Conservation (phyloP, 37 sponge, comb jelly and placozoan species). For the Geodia barretti region DNA sequence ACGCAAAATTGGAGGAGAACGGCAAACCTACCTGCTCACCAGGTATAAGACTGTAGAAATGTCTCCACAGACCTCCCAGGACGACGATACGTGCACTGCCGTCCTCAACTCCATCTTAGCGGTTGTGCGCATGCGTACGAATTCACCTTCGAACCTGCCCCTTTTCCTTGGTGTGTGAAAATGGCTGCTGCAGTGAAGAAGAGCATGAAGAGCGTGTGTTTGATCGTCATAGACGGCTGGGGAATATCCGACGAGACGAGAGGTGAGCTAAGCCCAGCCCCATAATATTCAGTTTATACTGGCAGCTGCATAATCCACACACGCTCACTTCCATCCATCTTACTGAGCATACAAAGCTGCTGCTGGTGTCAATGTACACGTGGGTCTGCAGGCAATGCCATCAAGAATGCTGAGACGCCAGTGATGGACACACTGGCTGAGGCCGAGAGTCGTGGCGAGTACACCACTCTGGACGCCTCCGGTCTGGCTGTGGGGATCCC, state of each 20-base stretch:
- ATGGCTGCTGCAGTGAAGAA: neutral
- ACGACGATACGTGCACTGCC: neutral
- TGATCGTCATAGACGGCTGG: slow-evolving; percentile 98
- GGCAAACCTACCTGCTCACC: neutral
- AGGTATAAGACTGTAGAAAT: neutral
- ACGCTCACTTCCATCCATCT: neutral
- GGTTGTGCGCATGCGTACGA: neutral
- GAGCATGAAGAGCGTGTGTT: slow-evolving; percentile 86
- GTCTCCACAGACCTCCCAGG: neutral
- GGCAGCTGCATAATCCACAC: neutral
- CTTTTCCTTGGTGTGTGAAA: neutral
- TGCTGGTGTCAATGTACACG: neutral
- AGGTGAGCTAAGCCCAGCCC: slow-evolving; percentile 47
- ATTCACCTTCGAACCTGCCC: neutral
- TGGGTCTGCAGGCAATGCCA: slow-evolving; percentile 87
- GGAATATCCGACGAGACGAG: slow-evolving; percentile 78
- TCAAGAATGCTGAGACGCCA: slow-evolving; percentile 91
- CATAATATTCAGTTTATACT: neutral
- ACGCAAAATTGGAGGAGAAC: neutral
- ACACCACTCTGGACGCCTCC: slow-evolving; percentile 82
- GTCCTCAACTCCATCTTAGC: neutral
- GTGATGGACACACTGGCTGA: slow-evolving; percentile 88
- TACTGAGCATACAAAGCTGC: neutral
- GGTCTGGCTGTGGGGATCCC: slow-evolving; percentile 94
- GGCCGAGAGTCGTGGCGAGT: slow-evolving; percentile 30